Percentiles rank a stretch among this genome's conserved stretches.
Conservation (phyloP, 1,140 invertebrate genomes). For the Drosophila carrolli region DNA sequence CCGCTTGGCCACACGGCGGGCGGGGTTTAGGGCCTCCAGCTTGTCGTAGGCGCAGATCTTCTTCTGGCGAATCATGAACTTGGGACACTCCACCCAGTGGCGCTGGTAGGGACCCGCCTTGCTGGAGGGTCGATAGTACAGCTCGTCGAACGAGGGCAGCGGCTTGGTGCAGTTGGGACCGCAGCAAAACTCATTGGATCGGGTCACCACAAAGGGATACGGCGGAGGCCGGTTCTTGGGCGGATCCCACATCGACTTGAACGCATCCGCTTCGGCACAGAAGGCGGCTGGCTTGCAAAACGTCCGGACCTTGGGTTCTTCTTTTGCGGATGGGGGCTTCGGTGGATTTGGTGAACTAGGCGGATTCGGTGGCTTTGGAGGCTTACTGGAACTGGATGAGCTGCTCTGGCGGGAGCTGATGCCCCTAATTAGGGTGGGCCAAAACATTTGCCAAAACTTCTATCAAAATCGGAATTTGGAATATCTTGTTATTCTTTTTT, state of each 20-base stretch:
- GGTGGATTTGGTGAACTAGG: neutral
- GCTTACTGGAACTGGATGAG: neutral
- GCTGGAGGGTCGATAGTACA: slow-evolving; percentile 43
- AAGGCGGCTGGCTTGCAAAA: neutral
- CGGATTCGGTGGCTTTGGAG: slow-evolving; percentile 6
- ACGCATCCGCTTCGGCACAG: slow-evolving; percentile 8
- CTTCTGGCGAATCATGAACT: slow-evolving; percentile 20
- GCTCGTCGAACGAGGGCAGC: slow-evolving; percentile 46
- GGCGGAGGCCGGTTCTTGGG: slow-evolving; percentile 27
- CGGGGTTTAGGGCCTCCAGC: slow-evolving; percentile 9
- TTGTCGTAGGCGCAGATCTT: slow-evolving; percentile 28
- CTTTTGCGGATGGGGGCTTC: neutral
- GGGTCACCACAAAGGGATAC: slow-evolving; percentile 10
- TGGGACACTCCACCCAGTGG: slow-evolving; percentile 52
- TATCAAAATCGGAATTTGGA: slow-evolving; percentile 4
- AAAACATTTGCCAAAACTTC: slow-evolving; percentile 24
- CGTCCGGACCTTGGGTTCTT: slow-evolving; percentile 7
- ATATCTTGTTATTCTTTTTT: neutral
- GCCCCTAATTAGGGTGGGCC: slow-evolving; percentile 4
- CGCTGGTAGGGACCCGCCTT: slow-evolving; percentile 33
- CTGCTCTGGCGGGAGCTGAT: slow-evolving; percentile 8
- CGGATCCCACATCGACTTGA: slow-evolving; percentile 47
- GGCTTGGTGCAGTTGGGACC: slow-evolving; percentile 20
- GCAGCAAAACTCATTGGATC: slow-evolving; percentile 17
- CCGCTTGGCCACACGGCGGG: slow-evolving; percentile 1